Base-by-base conservation (phyloP, 2,888 invertebrate species). In the Tenthredo distinguenda region DNA sequence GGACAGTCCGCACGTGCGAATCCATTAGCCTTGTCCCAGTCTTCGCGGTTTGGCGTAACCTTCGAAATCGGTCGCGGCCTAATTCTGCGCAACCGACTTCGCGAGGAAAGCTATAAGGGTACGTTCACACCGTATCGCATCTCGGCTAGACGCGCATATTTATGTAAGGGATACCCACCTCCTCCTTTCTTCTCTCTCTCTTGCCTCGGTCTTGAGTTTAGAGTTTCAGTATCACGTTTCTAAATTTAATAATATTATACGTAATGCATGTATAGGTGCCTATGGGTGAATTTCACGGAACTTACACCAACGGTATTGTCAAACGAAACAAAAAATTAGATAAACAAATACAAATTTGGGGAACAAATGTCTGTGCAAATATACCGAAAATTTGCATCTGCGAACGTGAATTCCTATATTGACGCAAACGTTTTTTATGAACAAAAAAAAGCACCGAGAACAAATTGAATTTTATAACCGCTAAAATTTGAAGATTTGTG, bases 21-120 rank as follows among this genome's bases (percentile, higher is more conserved):
- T 85, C 71, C 71, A 47, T 68, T 71, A 85, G 55, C 85, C 85
- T 85, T 81, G 85, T 85, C 85, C 85, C 85, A 85, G 82, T 85
- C 71, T 84, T 84, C 81, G 71, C 81, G 71, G 43, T 50, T 68
- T 50, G 34, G 58, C 40, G 26, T 26, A 71, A 71, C 85, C 85
- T 85, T 85, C 82, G 82, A 82, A 71, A 81, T 81, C 82, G 85
- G 47, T 71, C 82, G 85, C 85, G 85, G 85, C 85, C 85, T 79
- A 85, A 77, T 85, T 85, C 50, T 79, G 68, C 34, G 18, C 77
- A 6, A n/a, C 58, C 26, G 31, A 62, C 37, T 50, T 26, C 21
- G 21, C 58, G 62, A 79, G 76, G 55, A 81, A 81, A 81, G n/a
- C 37, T 37, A 15, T 58, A 58, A 62, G 62, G 81, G 81, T 81